Evolutionary conservation across 1,140 invertebrate species (phyloP), one percentile per base, ranked within the genome.

Genomic region (Anoplophora glabripennis): DNA sequence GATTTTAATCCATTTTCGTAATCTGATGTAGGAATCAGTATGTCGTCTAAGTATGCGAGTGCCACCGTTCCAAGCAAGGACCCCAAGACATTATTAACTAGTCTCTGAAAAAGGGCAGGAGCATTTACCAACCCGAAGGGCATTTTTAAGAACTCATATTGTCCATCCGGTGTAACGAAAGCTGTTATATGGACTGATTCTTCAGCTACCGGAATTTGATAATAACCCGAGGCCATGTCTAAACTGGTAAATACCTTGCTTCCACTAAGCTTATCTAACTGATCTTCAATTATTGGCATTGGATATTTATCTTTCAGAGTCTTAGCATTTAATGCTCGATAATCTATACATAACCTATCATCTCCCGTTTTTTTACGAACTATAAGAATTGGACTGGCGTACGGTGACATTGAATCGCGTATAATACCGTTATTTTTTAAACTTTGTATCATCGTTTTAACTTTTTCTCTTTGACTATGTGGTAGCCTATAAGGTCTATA

Each of bases 141-240:
- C 45, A 67, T 54, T 40, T 58, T 42, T 37, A 65, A 54, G 41
- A 61, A 69, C 54, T 66, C 63, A 57, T 56, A 69, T 21, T 63
- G 65, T 18, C 67, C 65, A 46, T 61, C 47, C 7, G 54, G 63
- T 37, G 64, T 65, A n/a, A 65, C 47, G 53, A 67, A 67, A 28
- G 57, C 59, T 4, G 60, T 67, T 21, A 53, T 55, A 2, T 44
- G 12, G 17, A 48, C 57, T 28, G 65, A 69, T 17, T 63, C 57
- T 54, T 57, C 59, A 7, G 55, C 53, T 9, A 74, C 56, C 0
- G 70, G 59, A n/a, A 75, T 58, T 18, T 73, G 69, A 44, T 68
- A 34, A n/a, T 33, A 17, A 40, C 34, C 34, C 3, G 21, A n/a
- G 21, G 17, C 34, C 18, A 34, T n/a, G 12, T 51, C 48, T 36